Percentiles rank a stretch among this genome's conserved stretches.
Conservation (phyloP, 2,797 vertebrate genomes). For the Phoxinus dragarum region DNA sequence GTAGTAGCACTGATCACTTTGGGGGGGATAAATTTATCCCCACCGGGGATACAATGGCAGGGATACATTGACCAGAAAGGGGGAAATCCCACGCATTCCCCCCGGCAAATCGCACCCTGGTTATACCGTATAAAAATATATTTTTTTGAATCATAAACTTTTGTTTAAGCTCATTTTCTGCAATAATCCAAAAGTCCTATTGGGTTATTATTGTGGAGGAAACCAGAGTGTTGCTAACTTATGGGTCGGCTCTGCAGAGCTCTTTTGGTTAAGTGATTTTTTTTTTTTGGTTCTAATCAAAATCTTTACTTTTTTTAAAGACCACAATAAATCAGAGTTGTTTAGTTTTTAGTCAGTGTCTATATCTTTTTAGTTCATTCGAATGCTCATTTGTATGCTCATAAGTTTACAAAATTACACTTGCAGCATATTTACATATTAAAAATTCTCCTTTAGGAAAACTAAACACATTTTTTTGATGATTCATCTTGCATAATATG, state of each 20-base stretch:
- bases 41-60: too few species aligned
- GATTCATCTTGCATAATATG: not conserved
- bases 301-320: not conserved
- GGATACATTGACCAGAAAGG: too few species aligned
- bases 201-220: not conserved
- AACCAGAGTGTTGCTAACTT: not conserved
- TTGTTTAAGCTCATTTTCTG: too few species aligned
- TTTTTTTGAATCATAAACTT: not conserved
- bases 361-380: not conserved
- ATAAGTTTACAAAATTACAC: constrained; percentile 1
- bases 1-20: too few species aligned
- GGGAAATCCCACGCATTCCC: too few species aligned
- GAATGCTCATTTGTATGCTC: constrained; percentile 1
- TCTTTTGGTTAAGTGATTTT: not conserved
- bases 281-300: not conserved
- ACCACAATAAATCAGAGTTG: not conserved
- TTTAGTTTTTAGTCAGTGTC: not conserved
- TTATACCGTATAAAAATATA: too few species aligned
- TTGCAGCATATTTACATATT: constrained; percentile 9
- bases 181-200: not conserved
- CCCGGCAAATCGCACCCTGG: too few species aligned
- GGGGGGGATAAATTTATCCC: too few species aligned
- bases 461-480: not conserved
- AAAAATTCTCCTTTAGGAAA: constrained; percentile 6
- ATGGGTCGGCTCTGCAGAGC: not conserved